A percentile compares a stretch with the other conserved stretches of the same genome.
Evolutionary conservation across 2,888 invertebrate species (phyloP).

Genomic region (Mythimna loreyi): DNA sequence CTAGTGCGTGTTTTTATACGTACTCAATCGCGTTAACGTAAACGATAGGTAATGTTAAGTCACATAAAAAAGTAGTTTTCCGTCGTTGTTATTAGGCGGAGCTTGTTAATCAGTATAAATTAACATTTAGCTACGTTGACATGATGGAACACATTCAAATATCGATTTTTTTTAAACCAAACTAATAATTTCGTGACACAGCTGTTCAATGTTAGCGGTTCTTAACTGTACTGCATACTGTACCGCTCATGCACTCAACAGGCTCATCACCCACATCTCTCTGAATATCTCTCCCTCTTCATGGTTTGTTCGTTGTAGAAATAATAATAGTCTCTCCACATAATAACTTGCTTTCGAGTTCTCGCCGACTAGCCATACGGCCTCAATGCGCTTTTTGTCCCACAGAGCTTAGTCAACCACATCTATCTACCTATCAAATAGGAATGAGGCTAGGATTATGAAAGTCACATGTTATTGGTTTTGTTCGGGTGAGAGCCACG

Average conservation of each 20-base stretch:
- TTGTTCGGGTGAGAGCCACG: conserved; percentile 40
- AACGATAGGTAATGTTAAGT: not conserved
- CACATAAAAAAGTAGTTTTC: not conserved
- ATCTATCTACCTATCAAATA: conserved; percentile 48
- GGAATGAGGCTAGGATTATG: conserved; percentile 57
- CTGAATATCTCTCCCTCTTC: not conserved
- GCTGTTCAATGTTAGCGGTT: not conserved
- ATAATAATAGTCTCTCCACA: conserved; percentile 7
- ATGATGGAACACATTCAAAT: too few relatives aligned
- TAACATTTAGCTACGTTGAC: too few relatives aligned
- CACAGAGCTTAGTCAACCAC: conserved; percentile 27
- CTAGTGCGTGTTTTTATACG: not conserved
- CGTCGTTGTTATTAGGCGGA: not conserved
- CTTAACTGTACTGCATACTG: too few relatives aligned
- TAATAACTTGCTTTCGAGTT: conserved; percentile 22
- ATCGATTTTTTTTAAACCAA: not conserved
- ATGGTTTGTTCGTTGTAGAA: not conserved
- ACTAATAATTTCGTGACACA: not conserved
- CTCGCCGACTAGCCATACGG: conserved; percentile 42
- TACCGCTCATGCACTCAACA: not conserved
- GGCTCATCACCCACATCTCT: not conserved
- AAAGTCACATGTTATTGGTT: conserved; percentile 55
- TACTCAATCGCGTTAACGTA: not conserved
- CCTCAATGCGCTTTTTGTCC: conserved; percentile 53
- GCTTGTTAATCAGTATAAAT: too few relatives aligned